Percentiles rank a stretch among this genome's conserved stretches.
Evolutionary conservation across 1,140 invertebrate species (phyloP).

Genomic region (Vanessa atalanta): DNA sequence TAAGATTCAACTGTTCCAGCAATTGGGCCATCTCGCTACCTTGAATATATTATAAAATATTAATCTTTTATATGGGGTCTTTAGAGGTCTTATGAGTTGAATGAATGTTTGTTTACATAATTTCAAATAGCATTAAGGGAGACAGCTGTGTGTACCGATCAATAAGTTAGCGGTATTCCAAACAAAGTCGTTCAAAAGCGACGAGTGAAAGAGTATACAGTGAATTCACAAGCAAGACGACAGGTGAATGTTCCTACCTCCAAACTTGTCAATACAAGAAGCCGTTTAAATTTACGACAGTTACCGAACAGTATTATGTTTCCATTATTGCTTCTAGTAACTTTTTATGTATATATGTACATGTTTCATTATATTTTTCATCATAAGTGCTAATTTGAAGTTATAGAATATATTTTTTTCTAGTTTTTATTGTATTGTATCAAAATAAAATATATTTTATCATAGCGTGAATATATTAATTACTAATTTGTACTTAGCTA

Average conservation of each 20-base stretch:
- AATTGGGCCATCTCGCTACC: no score
- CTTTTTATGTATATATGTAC: neutral
- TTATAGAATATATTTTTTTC: no score
- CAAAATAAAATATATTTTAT: no score
- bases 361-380: conserved; percentile 22
- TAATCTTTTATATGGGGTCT: neutral
- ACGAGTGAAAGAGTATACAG: conserved; percentile 36
- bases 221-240: conserved; percentile 43
- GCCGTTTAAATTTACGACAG: conserved; percentile 42
- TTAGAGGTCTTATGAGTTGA: neutral
- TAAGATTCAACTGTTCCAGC: no score
- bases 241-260: conserved; percentile 41
- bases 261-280: conserved; percentile 47
- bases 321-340: conserved; percentile 11
- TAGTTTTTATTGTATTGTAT: no score
- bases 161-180: conserved; percentile 33
- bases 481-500: no score
- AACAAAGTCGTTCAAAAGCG: conserved; percentile 29
- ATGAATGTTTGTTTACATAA: neutral
- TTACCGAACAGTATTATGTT: conserved; percentile 33
- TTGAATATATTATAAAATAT: no score
- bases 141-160: conserved; percentile 26
- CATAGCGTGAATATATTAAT: no score
- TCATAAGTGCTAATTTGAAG: conserved; percentile 14
- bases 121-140: conserved; percentile 14